phyloP scores from a whole-genome alignment of 2,113 vertebrate genomes.

The Sinocyclocheilus anophthalmus region DNA sequence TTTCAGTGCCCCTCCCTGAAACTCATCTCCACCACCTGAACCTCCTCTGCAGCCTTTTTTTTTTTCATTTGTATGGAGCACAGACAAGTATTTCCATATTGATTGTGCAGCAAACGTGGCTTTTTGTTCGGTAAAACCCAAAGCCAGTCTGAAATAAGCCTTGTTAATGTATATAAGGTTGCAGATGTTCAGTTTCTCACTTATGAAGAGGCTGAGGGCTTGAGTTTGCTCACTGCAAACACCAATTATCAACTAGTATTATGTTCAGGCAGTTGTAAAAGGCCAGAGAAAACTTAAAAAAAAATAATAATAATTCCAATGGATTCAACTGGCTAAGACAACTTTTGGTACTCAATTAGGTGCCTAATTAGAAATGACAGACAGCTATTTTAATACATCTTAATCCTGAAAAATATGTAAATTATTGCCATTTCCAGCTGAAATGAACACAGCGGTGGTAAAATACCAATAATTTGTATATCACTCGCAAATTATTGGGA shows the following conservation, averaged over 20 bases:
- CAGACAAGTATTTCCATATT: constrained; percentile 57
- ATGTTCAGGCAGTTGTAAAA: neutral
- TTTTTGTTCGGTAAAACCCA: constrained; percentile 47
- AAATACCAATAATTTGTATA: too few relatives aligned
- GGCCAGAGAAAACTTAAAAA: too few relatives aligned
- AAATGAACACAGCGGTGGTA: too few relatives aligned
- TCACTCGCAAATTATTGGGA: too few relatives aligned
- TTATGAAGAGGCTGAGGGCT: neutral
- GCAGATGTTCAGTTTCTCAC: constrained; percentile 16
- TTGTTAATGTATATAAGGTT: constrained; percentile 43
- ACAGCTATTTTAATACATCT: neutral
- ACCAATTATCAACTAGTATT: neutral
- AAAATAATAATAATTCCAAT: neutral
- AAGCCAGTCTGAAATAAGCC: constrained; percentile 35
- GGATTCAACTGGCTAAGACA: neutral
- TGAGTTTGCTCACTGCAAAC: neutral
- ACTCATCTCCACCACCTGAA: constrained; percentile 36
- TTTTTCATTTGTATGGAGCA: constrained; percentile 57
- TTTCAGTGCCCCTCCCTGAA: constrained; percentile 34
- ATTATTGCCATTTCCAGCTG: too few relatives aligned
- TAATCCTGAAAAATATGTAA: neutral
- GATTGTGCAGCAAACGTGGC: constrained; percentile 53
- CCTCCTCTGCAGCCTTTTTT: constrained; percentile 23
- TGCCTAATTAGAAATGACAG: neutral
- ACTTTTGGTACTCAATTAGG: too few relatives aligned